phyloP scores from a whole-genome alignment of 2,113 vertebrate genomes.

The Pseudorectes ferrugineus region DNA sequence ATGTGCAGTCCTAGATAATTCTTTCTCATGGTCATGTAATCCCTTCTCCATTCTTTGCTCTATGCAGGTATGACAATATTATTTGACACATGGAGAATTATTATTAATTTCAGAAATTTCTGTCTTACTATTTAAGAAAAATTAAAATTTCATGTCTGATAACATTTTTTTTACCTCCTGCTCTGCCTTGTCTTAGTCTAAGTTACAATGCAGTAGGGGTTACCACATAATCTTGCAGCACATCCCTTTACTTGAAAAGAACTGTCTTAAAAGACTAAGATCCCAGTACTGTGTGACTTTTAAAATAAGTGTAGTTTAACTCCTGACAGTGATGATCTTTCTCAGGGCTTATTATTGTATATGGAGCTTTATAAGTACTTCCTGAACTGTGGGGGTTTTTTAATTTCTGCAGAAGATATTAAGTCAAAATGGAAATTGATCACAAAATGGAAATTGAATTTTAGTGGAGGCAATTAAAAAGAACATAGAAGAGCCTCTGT shows the following conservation, averaged over 20 bases:
- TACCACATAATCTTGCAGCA: neutral
- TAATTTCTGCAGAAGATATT: neutral
- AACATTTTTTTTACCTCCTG: neutral
- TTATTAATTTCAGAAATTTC: neutral
- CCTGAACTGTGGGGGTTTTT: accelerated
- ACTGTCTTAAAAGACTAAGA: neutral
- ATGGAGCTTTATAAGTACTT: neutral
- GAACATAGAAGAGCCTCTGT: neutral
- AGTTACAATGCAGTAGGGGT: neutral
- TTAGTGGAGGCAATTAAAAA: neutral
- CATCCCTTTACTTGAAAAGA: neutral
- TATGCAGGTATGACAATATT: neutral
- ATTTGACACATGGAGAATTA: neutral
- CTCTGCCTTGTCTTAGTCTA: neutral
- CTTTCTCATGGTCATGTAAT: neutral
- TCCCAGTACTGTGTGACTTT: neutral
- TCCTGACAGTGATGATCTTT: neutral
- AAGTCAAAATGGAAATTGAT: neutral
- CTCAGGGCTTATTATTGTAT: neutral
- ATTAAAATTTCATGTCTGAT: neutral
- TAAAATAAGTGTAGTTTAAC: neutral
- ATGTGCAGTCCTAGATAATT: neutral
- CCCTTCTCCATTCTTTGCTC: neutral
- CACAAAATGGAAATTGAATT: neutral
- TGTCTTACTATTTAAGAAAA: neutral